Evolutionary conservation across 2,888 invertebrate species (phyloP), one percentile per base, ranked within the genome.

Genomic region (Xanthorhoe designata): DNA sequence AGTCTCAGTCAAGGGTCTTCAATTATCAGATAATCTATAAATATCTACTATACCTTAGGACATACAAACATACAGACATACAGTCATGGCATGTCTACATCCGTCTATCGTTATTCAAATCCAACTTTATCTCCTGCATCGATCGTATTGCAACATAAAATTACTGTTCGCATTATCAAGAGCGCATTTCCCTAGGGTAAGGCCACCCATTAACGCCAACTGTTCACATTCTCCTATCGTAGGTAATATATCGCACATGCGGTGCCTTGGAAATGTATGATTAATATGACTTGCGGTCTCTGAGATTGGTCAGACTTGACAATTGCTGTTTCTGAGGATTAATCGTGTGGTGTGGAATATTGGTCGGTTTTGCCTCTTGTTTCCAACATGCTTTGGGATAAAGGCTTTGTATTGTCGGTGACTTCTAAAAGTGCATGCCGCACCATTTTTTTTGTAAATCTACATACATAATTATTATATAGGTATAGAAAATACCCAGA

Each of bases 191-290:
- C 91, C 92, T 83, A 67, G 92, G 90, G 92, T 88, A 86, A 80
- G 83, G 81, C 75, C 80, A 77, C 77, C 90, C 89, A 92, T 92
- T 92, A 92, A 82, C 89, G 87, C 90, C 92, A 92, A 92, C 92
- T 92, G 92, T 91, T 91, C 88, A 78, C 89, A 83, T 85, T 71
- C 74, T 66, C 69, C 70, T 82, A 82, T 78, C 78, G 78, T 82
- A 79, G 76, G 80, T 84, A 85, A 86, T 85, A 84, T 85, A 86
- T 85, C 78, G 82, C 76, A 78, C 84, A 84, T 76, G 80, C 77
- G 80, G 80, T 72, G 76, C 78, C 77, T 75, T 78, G 80, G 78
- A 78, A 80, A 81, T 78, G 76, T 82, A 80, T 83, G 84, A 84
- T 84, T 84, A 83, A 84, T 84, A 81, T 68, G 70, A 71, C 79